These are phyloP conservation scores for Pissodes strobi DNA, from an alignment of 1,140 invertebrate genomes.

Conservation along the genomic window DNA sequence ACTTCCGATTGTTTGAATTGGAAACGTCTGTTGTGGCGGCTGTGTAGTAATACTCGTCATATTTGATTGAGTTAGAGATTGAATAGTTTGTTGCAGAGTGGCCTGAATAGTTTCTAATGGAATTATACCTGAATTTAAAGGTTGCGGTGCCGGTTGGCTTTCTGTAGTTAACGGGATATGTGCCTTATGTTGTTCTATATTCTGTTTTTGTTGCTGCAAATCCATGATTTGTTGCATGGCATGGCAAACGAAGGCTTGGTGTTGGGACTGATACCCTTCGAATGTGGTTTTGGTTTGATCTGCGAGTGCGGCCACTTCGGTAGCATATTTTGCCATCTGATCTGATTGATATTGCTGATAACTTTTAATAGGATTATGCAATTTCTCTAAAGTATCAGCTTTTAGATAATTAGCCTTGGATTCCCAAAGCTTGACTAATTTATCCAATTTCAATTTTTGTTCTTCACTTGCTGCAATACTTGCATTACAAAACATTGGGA, in stretches of 20 bases:
- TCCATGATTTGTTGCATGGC: slow-evolving; percentile 85
- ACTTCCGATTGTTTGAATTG: slow-evolving; percentile 18
- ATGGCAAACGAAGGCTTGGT: slow-evolving; percentile 92
- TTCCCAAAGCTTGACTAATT: slow-evolving; percentile 92
- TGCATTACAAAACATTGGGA: slow-evolving; percentile 95
- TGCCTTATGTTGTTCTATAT: slow-evolving; percentile 69
- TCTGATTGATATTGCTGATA: slow-evolving; percentile 84
- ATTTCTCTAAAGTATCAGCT: slow-evolving; percentile 79
- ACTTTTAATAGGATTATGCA: slow-evolving; percentile 76
- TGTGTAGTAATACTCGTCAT: slow-evolving; percentile 23
- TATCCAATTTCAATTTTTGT: slow-evolving; percentile 86
- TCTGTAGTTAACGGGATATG: slow-evolving; percentile 23
- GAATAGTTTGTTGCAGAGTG: slow-evolving; percentile 46
- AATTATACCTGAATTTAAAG: slow-evolving; percentile 38
- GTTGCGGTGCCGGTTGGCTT: slow-evolving; percentile 36
- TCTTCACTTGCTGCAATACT: slow-evolving; percentile 81
- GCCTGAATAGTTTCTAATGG: slow-evolving; percentile 47
- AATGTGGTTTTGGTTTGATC: slow-evolving; percentile 58
- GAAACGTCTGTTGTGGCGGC: slow-evolving; percentile 30
- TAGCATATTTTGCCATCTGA: slow-evolving; percentile 76
- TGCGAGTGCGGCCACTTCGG: slow-evolving; percentile 65
- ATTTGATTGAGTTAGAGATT: slow-evolving; percentile 40
- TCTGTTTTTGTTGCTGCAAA: slow-evolving; percentile 78
- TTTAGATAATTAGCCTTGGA: slow-evolving; percentile 94
- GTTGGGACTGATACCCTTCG: slow-evolving; percentile 83